Base-by-base conservation (phyloP, 2,113 vertebrate species). In the Pelusios castaneus region DNA sequence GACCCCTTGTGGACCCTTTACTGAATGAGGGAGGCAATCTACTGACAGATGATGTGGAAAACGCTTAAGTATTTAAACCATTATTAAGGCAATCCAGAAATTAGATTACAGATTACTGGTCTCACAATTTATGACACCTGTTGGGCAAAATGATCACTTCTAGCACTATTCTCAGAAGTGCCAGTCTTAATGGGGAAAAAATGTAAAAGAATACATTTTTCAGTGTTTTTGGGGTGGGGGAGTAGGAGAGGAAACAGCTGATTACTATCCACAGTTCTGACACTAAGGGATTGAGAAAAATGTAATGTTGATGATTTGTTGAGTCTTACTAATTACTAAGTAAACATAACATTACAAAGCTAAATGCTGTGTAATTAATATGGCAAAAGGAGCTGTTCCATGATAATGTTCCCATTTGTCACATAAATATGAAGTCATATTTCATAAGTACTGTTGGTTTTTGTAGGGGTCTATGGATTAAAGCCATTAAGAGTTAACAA, bases 321-420 rank as follows among this genome's bases (percentile, higher is more conserved):
- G 70, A 95, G 86, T 85, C 82, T 96, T 96, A 88, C 83, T 86
- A 97, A 97, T 96, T 97, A 94, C 87, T 96, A 95, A 94, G 91
- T 97, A 98, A 97, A 96, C 80, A 96, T 83, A 93, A 94, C 76
- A 96, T 90, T 96, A 97, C 80, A 80, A 96, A 98, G 73, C 79
- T 96, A 97, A 97, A 96, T 84, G 87, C 75, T 93, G 49, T 90
- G 84, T 91, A 97, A 98, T 97, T 98, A 96, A 95, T 93, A 95
- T 43, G 87, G 88, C 14, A 95, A 87, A 93, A 95, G 54, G 89
- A 95, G 73, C n/a, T 94, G 67, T 90, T 94, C n/a, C 63, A 67
- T 17, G 85, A 80, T 17, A 31, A 90, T 63, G 45, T 80, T 97
- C 87, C 80, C 12, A 8, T 96, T 94, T 95, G 79, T 92, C 85